Base-by-base conservation (phyloP, 37 sponge, comb jelly and placozoan genomes). In the Mnemiopsis leidyi region DNA sequence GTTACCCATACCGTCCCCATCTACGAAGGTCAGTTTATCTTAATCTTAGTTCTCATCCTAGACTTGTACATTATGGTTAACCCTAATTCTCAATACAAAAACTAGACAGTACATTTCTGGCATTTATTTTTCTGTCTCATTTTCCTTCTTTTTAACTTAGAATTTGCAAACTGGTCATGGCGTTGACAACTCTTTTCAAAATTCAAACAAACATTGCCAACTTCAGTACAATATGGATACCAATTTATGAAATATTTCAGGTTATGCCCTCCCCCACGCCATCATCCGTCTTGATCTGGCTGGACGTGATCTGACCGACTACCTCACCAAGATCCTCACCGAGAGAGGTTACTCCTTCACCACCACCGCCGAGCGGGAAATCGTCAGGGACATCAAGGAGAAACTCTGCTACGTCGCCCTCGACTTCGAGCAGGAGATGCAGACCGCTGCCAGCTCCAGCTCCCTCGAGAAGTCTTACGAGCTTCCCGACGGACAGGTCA, bases 221-320 rank as follows among this genome's bases (percentile, higher is more conserved):
- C n/a, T n/a, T n/a, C n/a, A n/a, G n/a, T n/a, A n/a, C n/a, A n/a
- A n/a, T n/a, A n/a, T n/a, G n/a, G n/a, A n/a, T n/a, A n/a, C n/a
- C n/a, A n/a, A n/a, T n/a, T n/a, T n/a, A n/a, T 13, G 13, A 48
- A 48, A 48, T n/a, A 23, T 85, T 37, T 13, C 39, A 85, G 90
- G 90, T 77, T 95, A 95, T 88, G 95, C 95, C 76, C 94, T 95
- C 92, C 95, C 95, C 92, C 95, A 95, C 69, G 95, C 95, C 94
- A 95, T 95, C 94, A 93, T 95, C 92, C 95, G 95, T 95, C 94
- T 95, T 75, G 95, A 95, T 92, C 82, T 95, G 94, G 95, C 95
- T 69, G 95, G 95, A 16, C 95, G 95, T 48, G 95, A 95, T 38
- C 94, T 95, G 69, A 95, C 95, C 40, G 95, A 95, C 94, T 95